Evolutionary conservation across 2,888 invertebrate species (phyloP).

Genomic region (Trimorus sp.): DNA sequence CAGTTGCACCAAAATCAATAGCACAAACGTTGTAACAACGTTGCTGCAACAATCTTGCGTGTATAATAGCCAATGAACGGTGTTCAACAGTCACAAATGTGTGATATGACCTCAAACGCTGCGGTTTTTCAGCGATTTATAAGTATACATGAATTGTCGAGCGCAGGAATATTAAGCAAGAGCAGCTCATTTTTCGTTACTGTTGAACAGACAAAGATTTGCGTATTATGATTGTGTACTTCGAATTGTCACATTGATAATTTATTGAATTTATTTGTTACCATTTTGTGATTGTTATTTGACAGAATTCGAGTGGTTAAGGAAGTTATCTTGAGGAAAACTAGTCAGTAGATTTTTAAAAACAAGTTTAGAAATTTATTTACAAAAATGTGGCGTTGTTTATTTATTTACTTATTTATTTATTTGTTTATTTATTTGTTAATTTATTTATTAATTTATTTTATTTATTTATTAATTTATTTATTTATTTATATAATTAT

Average conservation of each 20-base stretch:
- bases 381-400: no score
- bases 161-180: conserved; percentile 23
- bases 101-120: conserved; percentile 56
- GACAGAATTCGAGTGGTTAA: no score
- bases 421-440: no score
- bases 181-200: conserved; percentile 6
- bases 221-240: conserved; percentile 9
- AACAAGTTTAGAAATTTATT: no score
- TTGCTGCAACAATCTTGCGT: conserved; percentile 24
- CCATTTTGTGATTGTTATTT: not conserved
- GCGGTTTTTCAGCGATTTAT: conserved; percentile 47
- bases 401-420: no score
- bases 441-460: no score
- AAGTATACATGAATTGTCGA: conserved; percentile 26
- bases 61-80: conserved; percentile 68
- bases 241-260: conserved; percentile 5
- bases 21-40: conserved; percentile 37
- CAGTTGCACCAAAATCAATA: conserved; percentile 79
- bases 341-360: no score
- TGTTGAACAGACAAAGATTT: not conserved
- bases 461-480: no score
- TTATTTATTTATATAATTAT: no score
- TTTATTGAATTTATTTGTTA: conserved; percentile 4
- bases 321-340: no score
- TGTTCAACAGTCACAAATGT: conserved; percentile 72